A percentile compares a stretch with the other conserved stretches of the same genome.
These are phyloP conservation scores for Periphyllus acericola DNA, from an alignment of 2,888 invertebrate genomes.

Conservation along the genomic window DNA sequence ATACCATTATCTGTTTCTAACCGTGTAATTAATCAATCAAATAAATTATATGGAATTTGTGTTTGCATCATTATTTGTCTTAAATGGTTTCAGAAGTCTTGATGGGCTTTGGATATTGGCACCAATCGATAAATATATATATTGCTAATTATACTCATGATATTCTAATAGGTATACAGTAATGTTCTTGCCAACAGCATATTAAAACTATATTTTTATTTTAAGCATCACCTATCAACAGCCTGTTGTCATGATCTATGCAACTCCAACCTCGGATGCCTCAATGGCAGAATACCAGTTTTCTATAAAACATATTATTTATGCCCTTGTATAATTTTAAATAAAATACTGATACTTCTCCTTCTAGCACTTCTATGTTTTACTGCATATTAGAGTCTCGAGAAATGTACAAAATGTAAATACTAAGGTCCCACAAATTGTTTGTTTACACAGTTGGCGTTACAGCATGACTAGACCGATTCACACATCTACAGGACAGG, in stretches of 20 bases:
- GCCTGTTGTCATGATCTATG: conserved; percentile 27
- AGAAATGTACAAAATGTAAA: conserved; percentile 49
- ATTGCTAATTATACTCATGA: conserved; percentile 53
- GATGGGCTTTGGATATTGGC: conserved; percentile 30
- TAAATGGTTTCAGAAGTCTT: conserved; percentile 10
- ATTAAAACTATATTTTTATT: conserved; percentile 40
- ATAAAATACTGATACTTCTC: not conserved
- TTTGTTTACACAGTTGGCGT: conserved; percentile 51
- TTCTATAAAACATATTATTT: not conserved
- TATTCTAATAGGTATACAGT: conserved; percentile 42
- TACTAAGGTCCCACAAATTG: conserved; percentile 5
- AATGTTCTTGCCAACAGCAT: conserved; percentile 48
- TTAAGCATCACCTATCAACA: conserved; percentile 48
- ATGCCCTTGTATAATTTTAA: not conserved
- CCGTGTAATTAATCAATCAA: not conserved
- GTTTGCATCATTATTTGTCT: conserved; percentile 11
- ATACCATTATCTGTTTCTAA: not conserved
- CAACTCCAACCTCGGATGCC: not conserved
- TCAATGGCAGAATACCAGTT: conserved; percentile 42
- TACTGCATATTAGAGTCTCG: conserved; percentile 30
- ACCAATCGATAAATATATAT: conserved; percentile 33
- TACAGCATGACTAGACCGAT: conserved; percentile 38
- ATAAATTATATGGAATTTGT: not conserved
- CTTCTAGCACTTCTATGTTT: conserved; percentile 5
- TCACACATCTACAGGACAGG: conserved; percentile 47